Evolutionary conservation across 2,888 invertebrate genomes (phyloP), one percentile per base, ranked within the genome.

Genomic region (Lepidochitona cinerea): DNA sequence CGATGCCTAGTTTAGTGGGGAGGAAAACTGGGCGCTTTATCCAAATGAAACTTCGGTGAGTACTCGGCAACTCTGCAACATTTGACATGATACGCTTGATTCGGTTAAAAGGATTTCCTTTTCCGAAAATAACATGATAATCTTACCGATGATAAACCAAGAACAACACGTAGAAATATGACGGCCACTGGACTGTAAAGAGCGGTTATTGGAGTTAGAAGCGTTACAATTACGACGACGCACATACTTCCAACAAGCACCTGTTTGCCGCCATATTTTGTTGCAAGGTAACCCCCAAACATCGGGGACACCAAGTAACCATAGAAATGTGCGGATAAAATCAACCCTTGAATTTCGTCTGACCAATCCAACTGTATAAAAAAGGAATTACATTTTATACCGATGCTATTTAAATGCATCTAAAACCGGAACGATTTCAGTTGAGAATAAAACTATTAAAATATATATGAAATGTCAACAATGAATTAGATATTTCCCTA

Each of bases 241-340:
- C 18, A 18, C 33, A 52, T 69, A 26, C 33, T 52, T 2, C 29
- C 49, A 9, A 32, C 53, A 1, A 69, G 18, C 18, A 69, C 69
- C 26, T 33, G 49, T 32, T 69, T 69, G n/a, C 69, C 69, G 6
- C 69, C 69, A 32, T 33, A 69, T 32, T 36, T 23, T 14, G 69
- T 53, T n/a, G 69, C 69, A 18, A 69, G 9, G 32, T 52, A 69
- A 9, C 69, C 69, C n/a, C 69, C 69, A 23, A 52, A 52, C 14
- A 69, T 69, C 32, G 49, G 69, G 5, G 53, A 52, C 18, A 69
- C 32, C 18, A 69, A 33, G 35, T 69, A 69, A 9, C 69, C 69
- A 52, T 69, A 69, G 26, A 29, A 69, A 52, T 69, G 53, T 23
- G 53, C 53, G 4, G 69, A 49, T 52, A 69, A 69, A 29, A 69